Evolutionary conservation across 1,140 invertebrate species (phyloP), one percentile per base, ranked within the genome.

Genomic region (Pseudomyrmex sp.): DNA sequence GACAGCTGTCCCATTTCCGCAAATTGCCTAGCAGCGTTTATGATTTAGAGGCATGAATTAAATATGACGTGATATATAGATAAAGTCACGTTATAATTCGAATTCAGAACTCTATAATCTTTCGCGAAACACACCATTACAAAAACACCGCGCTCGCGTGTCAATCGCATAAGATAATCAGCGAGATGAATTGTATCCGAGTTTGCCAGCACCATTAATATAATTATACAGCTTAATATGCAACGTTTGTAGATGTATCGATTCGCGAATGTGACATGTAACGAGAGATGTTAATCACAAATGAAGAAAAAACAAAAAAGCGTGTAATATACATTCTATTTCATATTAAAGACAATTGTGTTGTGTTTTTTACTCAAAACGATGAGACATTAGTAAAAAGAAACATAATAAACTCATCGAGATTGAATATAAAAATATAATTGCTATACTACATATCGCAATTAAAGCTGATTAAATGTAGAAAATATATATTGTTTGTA

Each of bases 1-100:
- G 87, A 88, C 87, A 85, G 86, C 82, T 88, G 85, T 88, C 82
- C 84, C 75, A 88, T 88, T 88, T 85, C 82, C 79, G 66, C 23
- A 70, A 79, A 79, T 79, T 79, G 76, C 76, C 63, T 46, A 23
- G 76, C 65, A 70, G 52, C 35, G 54, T 35, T 79, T 79, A 65
- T 69, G 75, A 79, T 79, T 79, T 79, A 69, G 76, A 69, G 52
- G 35, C 3, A 70, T 79, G 76, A 79, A 70, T 79, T 79, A 79
- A 79, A 79, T 79, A 69, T 69, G 15, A 44, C 54, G 54, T 15
- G 20, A 79, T 44, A 79, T 26, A 54, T 58, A 69, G 4, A 56
- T 7, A 70, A 52, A 69, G 35, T 70, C 54, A 58, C 20, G 15
- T 79, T 69, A 69, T 69, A 69, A 69, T 69, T 20, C 13, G 20